Evolutionary conservation across 2,888 invertebrate species (phyloP), one percentile per base, ranked within the genome.

Genomic region (Cyclophora albipunctata): DNA sequence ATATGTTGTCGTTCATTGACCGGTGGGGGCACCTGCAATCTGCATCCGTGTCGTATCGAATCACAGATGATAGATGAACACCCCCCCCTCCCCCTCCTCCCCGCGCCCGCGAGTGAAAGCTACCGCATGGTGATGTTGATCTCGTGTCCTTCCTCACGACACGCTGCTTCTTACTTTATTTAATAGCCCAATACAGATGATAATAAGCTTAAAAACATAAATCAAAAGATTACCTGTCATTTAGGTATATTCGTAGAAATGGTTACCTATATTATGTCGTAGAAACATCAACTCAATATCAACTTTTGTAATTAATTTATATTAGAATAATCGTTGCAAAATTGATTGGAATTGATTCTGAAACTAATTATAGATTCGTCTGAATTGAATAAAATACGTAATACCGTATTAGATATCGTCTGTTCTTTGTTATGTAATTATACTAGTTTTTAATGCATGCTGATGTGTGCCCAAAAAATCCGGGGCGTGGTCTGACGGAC

Each of bases 401-500:
- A 53, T 48, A 42, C 53, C 43, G 37, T 7, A 45, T 43, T 47
- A 52, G 54, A 58, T 45, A 47, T 51, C 49, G 53, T 48, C 60
- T 55, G 54, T 40, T 45, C 48, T 41, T 42, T 52, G 50, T 67
- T 66, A 63, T 62, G 63, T 60, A 66, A 66, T 55, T 53, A n/a
- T n/a, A 51, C 57, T 58, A 58, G 60, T 63, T 66, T 60, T 58
- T 54, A 62, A 60, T 66, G 50, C 60, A 68, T 54, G 59, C 63
- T 64, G 69, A 67, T 57, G 64, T 67, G 64, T 65, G 66, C 59
- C 62, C 55, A 64, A 60, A 58, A 59, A 58, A 48, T 51, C 61
- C 63, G 63, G 66, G 65, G 64, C 61, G 63, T 62, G 63, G 63
- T 64, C 59, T 50, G 60, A 57, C 58, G 57, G 54, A 54, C 51